Base-by-base conservation (phyloP, 2,113 vertebrate species). In the Tenrec ecaudatus region DNA sequence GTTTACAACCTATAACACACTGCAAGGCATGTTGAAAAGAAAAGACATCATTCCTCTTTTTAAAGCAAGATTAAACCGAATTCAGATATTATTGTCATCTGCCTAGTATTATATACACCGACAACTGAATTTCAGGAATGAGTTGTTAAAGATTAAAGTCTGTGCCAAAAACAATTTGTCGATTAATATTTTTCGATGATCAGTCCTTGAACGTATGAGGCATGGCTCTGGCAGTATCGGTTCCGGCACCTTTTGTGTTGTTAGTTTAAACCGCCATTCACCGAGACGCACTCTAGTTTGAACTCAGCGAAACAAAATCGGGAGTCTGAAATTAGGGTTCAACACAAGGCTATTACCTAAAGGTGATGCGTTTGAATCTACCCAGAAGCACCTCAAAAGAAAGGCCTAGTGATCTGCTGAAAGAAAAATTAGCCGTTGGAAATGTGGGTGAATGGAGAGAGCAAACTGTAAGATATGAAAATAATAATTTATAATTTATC, bases 221-320 rank as follows among this genome's bases (percentile, higher is more conserved):
- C 6, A 75, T 92, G n/a, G 71, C 27, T 23, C 22, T 20, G 12
- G 8, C 14, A 31, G 2, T 25, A 38, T 22, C 25, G 36, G 73
- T 68, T 88, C 80, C 27, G 23, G 17, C 25, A 71, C 6, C 14
- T 36, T 8, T 0, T 8, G 16, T 22, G 33, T 53, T 25, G 2
- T 64, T 57, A 58, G 27, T 83, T 60, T 85, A 73, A 27, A 64
- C 31, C 38, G 58, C 2, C 60, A 33, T 60, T 94, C 8, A 16
- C 57, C 53, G 92, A 89, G 84, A 66, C 73, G 43, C 15, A 7
- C 76, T 92, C 75, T 36, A 78, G 23, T 84, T 94, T 84, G 38
- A 93, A 85, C 6, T 20, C n/a, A 87, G 53, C 57, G 40, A 75
- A 82, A 43, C 16, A 38, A 89, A 89, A 16, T 64, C 90, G 68